These are phyloP conservation scores for Epinotia brunnichana DNA, from an alignment of 2,888 invertebrate species.

Conservation along the genomic window DNA sequence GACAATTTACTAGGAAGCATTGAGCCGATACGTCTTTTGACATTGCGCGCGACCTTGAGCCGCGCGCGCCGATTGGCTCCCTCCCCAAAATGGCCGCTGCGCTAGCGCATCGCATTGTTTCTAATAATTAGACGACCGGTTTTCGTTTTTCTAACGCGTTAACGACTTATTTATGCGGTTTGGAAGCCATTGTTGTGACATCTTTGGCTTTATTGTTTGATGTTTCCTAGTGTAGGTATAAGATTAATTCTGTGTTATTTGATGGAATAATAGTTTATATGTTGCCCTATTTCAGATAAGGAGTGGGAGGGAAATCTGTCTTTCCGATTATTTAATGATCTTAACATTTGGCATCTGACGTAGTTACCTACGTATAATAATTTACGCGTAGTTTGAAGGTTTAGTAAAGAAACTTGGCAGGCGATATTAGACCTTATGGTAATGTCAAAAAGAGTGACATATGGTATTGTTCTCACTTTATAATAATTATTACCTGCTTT, in stretches of 20 bases:
- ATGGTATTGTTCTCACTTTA: too few species aligned
- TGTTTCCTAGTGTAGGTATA: not conserved
- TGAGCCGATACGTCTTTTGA: conserved; percentile 65
- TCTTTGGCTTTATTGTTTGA: conserved; percentile 15
- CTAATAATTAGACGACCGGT: conserved; percentile 78
- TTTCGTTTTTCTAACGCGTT: conserved; percentile 65
- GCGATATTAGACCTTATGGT: not conserved
- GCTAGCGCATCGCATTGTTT: conserved; percentile 72
- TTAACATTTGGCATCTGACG: too few species aligned
- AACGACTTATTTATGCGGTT: conserved; percentile 52
- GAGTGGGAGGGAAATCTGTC: not conserved
- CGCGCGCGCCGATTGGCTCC: conserved; percentile 68
- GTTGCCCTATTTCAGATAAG: not conserved
- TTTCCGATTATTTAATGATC: not conserved
- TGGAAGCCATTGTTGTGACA: conserved; percentile 28
- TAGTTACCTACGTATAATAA: too few species aligned
- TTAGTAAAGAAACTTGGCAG: not conserved
- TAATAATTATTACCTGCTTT: too few species aligned
- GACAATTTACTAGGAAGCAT: conserved; percentile 77
- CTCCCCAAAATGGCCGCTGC: conserved; percentile 71
- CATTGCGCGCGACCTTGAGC: conserved; percentile 79
- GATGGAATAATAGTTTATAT: not conserved
- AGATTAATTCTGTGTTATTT: not conserved
- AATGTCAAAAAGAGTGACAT: too few species aligned
- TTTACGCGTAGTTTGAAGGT: too few species aligned